phyloP scores from a whole-genome alignment of 2,113 vertebrate genomes.

The Psittacus erithacus region DNA sequence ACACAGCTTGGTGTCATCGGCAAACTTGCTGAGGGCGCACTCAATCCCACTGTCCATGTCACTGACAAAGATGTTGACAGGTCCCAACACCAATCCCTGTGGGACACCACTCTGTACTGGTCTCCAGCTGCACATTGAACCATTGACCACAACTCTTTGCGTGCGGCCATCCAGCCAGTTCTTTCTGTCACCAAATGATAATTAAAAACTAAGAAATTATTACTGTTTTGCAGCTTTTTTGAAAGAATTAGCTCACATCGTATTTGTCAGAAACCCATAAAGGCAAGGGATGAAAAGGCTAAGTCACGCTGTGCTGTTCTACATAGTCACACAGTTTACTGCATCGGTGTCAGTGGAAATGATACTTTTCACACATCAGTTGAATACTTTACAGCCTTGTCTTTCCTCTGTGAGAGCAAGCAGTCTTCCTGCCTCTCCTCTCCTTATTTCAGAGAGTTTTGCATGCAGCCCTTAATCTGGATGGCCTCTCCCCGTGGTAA shows the following conservation, averaged over 20 bases:
- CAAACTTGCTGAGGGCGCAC: no score
- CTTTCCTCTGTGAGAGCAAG: background rate
- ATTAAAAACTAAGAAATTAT: constrained; percentile 18
- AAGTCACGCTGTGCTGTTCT: background rate
- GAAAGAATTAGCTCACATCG: background rate
- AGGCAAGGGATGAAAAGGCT: background rate
- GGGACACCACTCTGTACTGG: no score
- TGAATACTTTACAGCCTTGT: background rate
- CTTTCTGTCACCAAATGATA: background rate
- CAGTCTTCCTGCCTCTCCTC: background rate
- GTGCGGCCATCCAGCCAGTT: no score
- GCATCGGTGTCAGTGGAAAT: background rate
- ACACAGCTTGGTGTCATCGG: no score
- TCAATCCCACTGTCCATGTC: no score
- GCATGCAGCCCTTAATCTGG: background rate
- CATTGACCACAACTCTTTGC: no score
- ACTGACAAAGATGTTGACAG: no score
- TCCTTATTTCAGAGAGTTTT: background rate
- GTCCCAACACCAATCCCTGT: no score
- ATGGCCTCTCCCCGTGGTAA: background rate
- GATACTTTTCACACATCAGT: background rate
- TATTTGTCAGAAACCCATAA: background rate
- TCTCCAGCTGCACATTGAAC: no score
- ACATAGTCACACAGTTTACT: background rate
- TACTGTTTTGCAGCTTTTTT: constrained; percentile 16